A percentile compares a stretch with the other conserved stretches of the same genome.
Evolutionary conservation across 2,113 vertebrate species (phyloP).

Genomic region (Enhydra lutris): DNA sequence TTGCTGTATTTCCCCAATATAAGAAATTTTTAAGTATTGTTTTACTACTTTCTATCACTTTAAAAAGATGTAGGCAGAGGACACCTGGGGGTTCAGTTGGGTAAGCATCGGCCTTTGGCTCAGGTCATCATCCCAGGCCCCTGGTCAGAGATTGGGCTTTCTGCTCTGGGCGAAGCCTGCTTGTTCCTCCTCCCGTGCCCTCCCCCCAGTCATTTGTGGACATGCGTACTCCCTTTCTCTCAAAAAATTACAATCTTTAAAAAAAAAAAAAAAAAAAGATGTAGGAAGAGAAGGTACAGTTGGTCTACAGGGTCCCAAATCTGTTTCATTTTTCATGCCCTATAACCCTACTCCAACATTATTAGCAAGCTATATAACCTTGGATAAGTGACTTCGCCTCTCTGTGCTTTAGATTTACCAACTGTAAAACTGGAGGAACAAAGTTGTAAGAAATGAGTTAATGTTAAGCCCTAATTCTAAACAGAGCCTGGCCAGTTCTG

Average conservation of each 20-base stretch:
- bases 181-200: no score
- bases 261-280: background rate
- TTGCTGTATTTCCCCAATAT: background rate
- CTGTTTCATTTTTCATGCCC: background rate
- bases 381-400: background rate
- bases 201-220: no score
- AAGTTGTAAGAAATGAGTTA: background rate
- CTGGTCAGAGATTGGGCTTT: no score
- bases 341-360: background rate
- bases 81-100: no score
- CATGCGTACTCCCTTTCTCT: no score
- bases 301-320: background rate
- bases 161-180: no score
- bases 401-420: background rate
- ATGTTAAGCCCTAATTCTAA: constrained; percentile 4
- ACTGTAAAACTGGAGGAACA: background rate
- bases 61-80: background rate
- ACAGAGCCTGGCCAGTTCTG: background rate
- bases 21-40: background rate
- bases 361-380: background rate
- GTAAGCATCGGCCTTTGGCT: no score
- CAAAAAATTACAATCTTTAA: no score
- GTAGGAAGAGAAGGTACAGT: background rate
- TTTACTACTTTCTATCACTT: constrained; percentile 21
- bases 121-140: no score